Conservation (phyloP, 2,888 invertebrate genomes). For the Caradrina kadenii region DNA sequence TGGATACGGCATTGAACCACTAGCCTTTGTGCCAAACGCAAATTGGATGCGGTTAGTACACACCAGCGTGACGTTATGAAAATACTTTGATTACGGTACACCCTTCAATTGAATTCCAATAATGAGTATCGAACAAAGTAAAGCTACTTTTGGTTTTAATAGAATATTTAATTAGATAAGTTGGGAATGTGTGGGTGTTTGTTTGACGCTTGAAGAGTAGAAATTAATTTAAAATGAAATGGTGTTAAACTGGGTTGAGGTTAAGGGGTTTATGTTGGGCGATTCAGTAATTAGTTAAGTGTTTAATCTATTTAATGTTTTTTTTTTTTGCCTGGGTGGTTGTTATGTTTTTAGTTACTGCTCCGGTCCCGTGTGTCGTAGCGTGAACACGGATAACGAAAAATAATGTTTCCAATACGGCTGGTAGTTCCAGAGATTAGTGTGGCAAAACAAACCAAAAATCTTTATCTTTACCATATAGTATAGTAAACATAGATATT, state of each 20-base stretch:
- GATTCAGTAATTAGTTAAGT: not conserved
- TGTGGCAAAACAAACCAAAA: no score
- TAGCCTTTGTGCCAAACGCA: constrained; percentile 65
- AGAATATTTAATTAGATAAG: constrained; percentile 12
- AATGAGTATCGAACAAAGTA: constrained; percentile 15
- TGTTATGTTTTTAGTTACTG: no score
- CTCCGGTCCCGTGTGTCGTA: no score
- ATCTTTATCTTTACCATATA: no score
- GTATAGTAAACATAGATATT: no score
- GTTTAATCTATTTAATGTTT: not conserved
- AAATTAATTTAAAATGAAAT: constrained; percentile 13
- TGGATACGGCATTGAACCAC: constrained; percentile 78
- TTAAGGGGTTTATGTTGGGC: not conserved
- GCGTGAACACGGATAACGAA: no score
- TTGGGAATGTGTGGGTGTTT: constrained; percentile 2
- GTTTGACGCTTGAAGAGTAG: not conserved
- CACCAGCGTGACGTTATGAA: constrained; percentile 37
- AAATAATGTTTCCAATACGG: no score
- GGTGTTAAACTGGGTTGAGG: not conserved
- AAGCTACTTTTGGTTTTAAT: not conserved
- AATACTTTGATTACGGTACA: constrained; percentile 40
- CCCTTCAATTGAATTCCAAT: constrained; percentile 17
- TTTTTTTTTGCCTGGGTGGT: no score
- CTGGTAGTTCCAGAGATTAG: no score
- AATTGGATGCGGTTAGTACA: constrained; percentile 75